phyloP scores from a whole-genome alignment of 2,113 vertebrate genomes.

The Podiceps cristatus region DNA sequence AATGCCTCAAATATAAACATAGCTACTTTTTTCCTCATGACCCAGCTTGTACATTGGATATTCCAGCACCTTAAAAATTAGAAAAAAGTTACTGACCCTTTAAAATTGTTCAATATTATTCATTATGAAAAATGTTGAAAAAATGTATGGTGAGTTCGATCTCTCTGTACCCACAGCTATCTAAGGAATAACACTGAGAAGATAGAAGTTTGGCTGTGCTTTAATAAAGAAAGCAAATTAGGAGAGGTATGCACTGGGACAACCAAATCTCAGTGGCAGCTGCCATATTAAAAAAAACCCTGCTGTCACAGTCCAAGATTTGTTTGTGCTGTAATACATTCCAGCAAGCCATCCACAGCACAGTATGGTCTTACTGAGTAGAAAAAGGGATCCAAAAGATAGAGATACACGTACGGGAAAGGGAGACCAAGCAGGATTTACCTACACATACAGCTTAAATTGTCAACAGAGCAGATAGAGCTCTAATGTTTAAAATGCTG shows the following conservation, averaged over 20 bases:
- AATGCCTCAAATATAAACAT: not conserved
- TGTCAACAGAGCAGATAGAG: not conserved
- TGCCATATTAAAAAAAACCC: not conserved
- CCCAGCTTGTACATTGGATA: not conserved
- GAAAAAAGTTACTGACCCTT: not conserved
- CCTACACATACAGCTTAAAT: not conserved
- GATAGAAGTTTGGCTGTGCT: conserved; percentile 22
- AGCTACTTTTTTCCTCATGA: not conserved
- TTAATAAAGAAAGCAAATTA: conserved; percentile 56
- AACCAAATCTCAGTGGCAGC: conserved; percentile 27
- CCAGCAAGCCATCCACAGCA: not conserved
- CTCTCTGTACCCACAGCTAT: not conserved
- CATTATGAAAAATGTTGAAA: not conserved
- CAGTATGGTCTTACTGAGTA: not conserved
- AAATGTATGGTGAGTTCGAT: not conserved
- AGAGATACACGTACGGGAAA: not conserved
- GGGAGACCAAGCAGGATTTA: not conserved
- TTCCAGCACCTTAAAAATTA: not conserved
- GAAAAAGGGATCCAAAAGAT: not conserved
- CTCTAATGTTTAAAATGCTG: not conserved
- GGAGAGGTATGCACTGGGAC: not conserved
- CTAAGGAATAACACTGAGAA: not conserved
- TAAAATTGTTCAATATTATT: not conserved
- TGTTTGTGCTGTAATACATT: not conserved
- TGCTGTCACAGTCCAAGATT: not conserved